Base-by-base conservation (phyloP, 1,140 invertebrate genomes). In the Lepidurus apus region DNA sequence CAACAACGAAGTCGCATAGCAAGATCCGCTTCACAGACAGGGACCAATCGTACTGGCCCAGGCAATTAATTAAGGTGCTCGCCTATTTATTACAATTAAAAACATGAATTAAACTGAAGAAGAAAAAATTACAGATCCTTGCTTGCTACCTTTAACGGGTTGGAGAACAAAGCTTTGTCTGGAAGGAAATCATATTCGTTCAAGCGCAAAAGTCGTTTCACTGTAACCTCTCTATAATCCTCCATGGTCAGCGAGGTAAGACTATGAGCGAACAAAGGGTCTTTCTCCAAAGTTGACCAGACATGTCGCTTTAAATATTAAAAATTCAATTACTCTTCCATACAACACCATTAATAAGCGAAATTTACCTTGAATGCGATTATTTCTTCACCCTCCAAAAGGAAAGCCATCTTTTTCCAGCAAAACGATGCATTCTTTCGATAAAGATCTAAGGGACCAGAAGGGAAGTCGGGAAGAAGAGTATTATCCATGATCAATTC, bases 241-340 rank as follows among this genome's bases (percentile, higher is more conserved):
- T 93, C 90, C 75, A 92, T 80, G 43, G 86, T 83, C 7, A 86
- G 83, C 1, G 87, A 86, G 44, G 80, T 73, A 80, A 81, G 82
- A 81, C 87, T 86, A 45, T 89, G 87, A 79, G 87, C 86, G 84
- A 98, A 98, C 0, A 92, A 82, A 7, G 93, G 91, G 84, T 96
- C 92, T n/a, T 87, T 90, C 85, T 94, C 90, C 45, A 98, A 83
- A 6, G 89, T 90, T 42, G 90, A 88, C 91, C 93, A 96, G 80
- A 97, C 87, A 84, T 90, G 90, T 82, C 93, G 89, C 95, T 97
- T 83, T 47, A 89, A 83, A 79, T 42, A 45, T 78, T 74, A 76
- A 77, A 80, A 76, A 78, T 42, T 42, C 11, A 76, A 75, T 42
- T 42, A 80, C 79, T 34, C 42, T 3, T 34, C 17, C 26, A 73